Percentiles rank a stretch among this genome's conserved stretches.
Evolutionary conservation across 2,797 vertebrate genomes (phyloP).

Genomic region (Sylvilagus floridanus): DNA sequence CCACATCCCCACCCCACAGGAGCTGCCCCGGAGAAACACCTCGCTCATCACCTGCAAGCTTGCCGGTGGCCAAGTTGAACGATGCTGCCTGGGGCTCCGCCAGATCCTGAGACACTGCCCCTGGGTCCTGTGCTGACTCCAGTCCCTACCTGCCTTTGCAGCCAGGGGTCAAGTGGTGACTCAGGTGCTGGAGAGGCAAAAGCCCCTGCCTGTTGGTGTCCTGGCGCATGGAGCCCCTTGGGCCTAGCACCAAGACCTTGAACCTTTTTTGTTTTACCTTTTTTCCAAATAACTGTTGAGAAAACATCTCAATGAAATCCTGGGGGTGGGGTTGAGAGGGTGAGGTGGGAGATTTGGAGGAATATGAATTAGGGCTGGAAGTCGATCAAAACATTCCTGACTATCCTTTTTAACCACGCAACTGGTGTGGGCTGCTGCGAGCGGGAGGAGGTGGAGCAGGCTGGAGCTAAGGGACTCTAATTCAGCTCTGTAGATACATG

Average conservation of each 20-base stretch:
- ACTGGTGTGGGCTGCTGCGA: neutral
- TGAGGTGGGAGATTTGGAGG: constrained; percentile 35
- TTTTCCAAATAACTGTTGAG: constrained; percentile 76
- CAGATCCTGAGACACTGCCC: constrained; percentile 80
- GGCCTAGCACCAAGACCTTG: constrained; percentile 83
- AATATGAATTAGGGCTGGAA: constrained; percentile 27
- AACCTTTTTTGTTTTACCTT: constrained; percentile 76
- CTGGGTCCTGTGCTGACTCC: constrained; percentile 80
- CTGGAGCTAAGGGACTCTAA: neutral
- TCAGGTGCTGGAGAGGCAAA: constrained; percentile 79
- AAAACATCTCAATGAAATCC: constrained; percentile 71
- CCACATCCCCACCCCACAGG: constrained; percentile 98
- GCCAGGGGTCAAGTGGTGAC: constrained; percentile 82
- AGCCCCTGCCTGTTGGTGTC: constrained; percentile 79
- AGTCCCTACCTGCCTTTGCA: constrained; percentile 77
- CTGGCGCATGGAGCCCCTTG: constrained; percentile 81
- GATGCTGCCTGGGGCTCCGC: constrained; percentile 79
- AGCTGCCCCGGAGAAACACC: constrained; percentile 97
- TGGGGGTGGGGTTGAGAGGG: constrained; percentile 59
- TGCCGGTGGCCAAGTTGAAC: constrained; percentile 87
- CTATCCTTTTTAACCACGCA: constrained; percentile 1
- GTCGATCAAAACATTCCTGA: constrained; percentile 39
- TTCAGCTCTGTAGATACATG: constrained; percentile 21
- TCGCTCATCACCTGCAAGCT: constrained; percentile 99
- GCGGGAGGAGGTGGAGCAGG: neutral